phyloP scores from a whole-genome alignment of 92 coral and sea anemone genomes.

The Metridium senile region DNA sequence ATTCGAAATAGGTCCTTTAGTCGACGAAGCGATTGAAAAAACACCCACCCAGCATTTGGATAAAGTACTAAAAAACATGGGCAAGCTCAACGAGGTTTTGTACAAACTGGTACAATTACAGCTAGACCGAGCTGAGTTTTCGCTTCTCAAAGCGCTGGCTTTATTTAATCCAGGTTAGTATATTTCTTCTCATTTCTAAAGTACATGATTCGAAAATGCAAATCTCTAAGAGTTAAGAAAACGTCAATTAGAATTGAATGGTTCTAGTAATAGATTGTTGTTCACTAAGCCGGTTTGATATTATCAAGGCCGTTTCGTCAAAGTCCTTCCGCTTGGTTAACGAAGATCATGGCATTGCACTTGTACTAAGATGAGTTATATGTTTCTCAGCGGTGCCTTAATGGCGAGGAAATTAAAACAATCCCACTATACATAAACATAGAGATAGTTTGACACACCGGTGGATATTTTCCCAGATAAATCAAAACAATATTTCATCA shows the following conservation, averaged over 20 bases:
- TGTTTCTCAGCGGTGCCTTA: conserved; percentile 35
- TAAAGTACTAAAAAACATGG: conserved; percentile 77
- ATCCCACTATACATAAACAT: conserved; percentile 38
- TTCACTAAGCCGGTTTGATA: background rate
- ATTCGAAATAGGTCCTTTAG: conserved; percentile 83
- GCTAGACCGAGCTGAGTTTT: conserved; percentile 80
- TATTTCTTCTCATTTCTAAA: background rate
- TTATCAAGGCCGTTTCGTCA: background rate
- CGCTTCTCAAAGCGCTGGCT: conserved; percentile 84
- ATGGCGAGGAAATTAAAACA: conserved; percentile 60
- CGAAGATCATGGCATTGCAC: conserved; percentile 67
- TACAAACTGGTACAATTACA: conserved; percentile 91
- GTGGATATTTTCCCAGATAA: conserved; percentile 2
- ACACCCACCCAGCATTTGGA: conserved; percentile 82
- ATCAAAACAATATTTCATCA: conserved; percentile 24
- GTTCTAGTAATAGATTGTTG: background rate
- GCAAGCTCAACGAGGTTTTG: conserved; percentile 92
- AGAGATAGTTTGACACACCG: conserved; percentile 11
- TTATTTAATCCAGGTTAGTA: conserved; percentile 96
- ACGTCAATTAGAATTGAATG: conserved; percentile 11
- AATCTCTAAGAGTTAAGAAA: background rate
- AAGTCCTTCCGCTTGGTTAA: conserved; percentile 48
- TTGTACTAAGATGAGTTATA: conserved; percentile 18
- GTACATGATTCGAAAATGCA: background rate
- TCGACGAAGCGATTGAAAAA: conserved; percentile 71